Evolutionary conservation across 2,113 vertebrate species (phyloP), one percentile per base, ranked within the genome.

Genomic region (Stegostoma tigrinum): DNA sequence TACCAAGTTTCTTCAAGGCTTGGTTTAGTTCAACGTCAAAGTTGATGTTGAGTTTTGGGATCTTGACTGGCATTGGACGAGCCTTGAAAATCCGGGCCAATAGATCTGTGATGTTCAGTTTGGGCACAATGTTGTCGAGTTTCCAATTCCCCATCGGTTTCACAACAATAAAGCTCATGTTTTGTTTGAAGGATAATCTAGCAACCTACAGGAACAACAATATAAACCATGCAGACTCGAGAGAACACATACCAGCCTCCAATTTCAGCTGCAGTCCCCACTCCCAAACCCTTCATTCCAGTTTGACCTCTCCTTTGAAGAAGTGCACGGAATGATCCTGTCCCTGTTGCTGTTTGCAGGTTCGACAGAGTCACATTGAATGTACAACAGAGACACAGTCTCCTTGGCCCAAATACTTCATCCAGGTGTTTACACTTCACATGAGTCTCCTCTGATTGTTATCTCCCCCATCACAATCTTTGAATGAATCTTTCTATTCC

Each of bases 41-140:
- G 95, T 99, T 98, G 96, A 99, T 14, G 95, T 98, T 98, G 86
- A 99, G 97, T 97, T 98, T 99, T 1, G 99, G 99, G 55, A 99
- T 96, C 97, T 97, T 98, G 96, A 99, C 98, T 12, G 96, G 97
- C 95, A 98, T 98, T 34, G 97, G 97, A 72, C 96, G 98, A 96
- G 98, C 98, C 80, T 96, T 97, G 67, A 98, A 97, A n/a, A 98
- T 97, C 27, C 97, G 98, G n/a, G 95, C 96, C 95, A 98, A 97
- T 0, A 99, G 96, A 3, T 97, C 96, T 52, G 97, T 97, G 89
- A 98, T 96, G 89, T 98, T 98, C 78, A 99, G 96, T 87, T 98
- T 98, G 66, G 97, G 96, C 95, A 98, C 97, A 67, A 99, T 91
- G 0, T 96, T 97, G 6, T 98, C 97, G 86, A 98, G 89, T 0